Evolutionary conservation across 2,113 vertebrate species (phyloP).

Genomic region (Bombycilla garrulus): DNA sequence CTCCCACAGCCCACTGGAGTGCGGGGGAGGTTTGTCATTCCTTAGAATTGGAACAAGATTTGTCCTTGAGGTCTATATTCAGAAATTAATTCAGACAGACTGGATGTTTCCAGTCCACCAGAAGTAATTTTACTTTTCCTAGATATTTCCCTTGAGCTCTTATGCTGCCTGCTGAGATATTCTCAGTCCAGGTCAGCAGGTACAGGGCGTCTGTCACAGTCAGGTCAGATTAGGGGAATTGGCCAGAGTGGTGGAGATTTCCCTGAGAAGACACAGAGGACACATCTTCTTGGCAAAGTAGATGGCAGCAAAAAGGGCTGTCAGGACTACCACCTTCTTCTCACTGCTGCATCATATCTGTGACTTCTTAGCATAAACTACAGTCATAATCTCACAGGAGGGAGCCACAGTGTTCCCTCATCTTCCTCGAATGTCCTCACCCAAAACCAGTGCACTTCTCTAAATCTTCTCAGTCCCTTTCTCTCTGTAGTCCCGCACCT

Average conservation of each 20-base stretch:
- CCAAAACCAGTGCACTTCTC: neutral
- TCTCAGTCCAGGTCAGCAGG: neutral
- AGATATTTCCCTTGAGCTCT: neutral
- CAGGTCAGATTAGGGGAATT: neutral
- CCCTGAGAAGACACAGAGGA: neutral
- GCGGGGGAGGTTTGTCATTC: neutral
- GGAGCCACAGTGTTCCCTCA: neutral
- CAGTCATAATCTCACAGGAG: neutral
- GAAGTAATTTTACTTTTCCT: neutral
- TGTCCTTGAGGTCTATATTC: conserved; percentile 6
- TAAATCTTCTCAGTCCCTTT: neutral
- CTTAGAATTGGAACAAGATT: neutral
- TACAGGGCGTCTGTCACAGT: neutral
- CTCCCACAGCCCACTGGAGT: neutral
- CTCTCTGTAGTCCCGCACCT: neutral
- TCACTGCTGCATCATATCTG: neutral
- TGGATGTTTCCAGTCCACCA: neutral
- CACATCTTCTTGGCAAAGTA: neutral
- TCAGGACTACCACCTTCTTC: neutral
- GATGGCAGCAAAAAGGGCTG: neutral
- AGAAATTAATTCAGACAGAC: neutral
- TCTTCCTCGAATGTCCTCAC: neutral
- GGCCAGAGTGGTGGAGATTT: neutral
- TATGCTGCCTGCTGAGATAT: neutral
- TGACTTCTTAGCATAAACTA: neutral